These are phyloP conservation scores for Mesodorylaimus sp. DNA, from an alignment of 2,888 invertebrate species.

Conservation along the genomic window DNA sequence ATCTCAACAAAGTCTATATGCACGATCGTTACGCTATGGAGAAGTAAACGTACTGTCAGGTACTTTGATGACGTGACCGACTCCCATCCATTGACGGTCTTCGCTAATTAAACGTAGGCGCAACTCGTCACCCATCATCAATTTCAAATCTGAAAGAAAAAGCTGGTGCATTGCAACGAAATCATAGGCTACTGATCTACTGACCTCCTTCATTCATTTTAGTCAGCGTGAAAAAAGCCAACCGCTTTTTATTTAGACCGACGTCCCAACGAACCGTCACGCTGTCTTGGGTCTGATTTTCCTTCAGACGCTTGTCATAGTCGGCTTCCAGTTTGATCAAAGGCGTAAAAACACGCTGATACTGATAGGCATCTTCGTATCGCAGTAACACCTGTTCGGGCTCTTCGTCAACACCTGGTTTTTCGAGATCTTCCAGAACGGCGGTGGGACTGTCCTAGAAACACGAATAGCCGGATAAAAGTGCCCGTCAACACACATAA, in stretches of 20 bases:
- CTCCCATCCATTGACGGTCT: constrained; percentile 58
- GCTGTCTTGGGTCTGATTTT: constrained; percentile 92
- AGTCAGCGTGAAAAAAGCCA: constrained; percentile 87
- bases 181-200: not conserved
- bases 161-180: no score
- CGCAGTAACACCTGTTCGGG: constrained; percentile 62
- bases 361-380: constrained; percentile 97
- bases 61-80: constrained; percentile 76
- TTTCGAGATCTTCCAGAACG: constrained; percentile 89
- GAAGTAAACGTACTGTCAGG: constrained; percentile 36
- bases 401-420: constrained; percentile 92
- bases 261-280: constrained; percentile 97
- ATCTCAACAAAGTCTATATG: not conserved
- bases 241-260: constrained; percentile 89
- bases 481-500: constrained; percentile 4
- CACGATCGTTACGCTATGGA: no score
- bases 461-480: constrained; percentile 3
- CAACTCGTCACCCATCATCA: constrained; percentile 97
- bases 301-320: constrained; percentile 89
- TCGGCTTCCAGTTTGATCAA: constrained; percentile 91
- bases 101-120: constrained; percentile 44
- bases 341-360: constrained; percentile 92
- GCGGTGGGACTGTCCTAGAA: constrained; percentile 73
- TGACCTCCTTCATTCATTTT: constrained; percentile 66
- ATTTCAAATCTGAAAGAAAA: constrained; percentile 59